A percentile compares a stretch with the other conserved stretches of the same genome.
These are phyloP conservation scores for Iphiclides podalirius DNA, from an alignment of 2,888 invertebrate species.

Conservation along the genomic window DNA sequence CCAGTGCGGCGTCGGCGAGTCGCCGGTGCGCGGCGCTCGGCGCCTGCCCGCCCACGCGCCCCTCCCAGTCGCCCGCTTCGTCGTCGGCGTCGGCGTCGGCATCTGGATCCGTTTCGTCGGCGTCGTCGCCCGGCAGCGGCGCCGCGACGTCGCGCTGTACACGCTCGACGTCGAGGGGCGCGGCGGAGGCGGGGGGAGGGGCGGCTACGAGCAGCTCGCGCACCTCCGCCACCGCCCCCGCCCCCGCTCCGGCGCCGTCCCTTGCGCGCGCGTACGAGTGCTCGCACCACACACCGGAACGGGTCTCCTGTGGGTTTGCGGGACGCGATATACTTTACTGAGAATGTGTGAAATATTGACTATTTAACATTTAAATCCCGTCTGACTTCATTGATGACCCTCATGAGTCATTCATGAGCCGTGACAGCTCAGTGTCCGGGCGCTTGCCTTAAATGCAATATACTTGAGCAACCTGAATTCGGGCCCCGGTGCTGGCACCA, in stretches of 20 bases:
- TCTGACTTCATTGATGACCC: too few relatives aligned
- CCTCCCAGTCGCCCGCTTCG: slow-evolving; percentile 31
- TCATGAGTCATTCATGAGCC: too few relatives aligned
- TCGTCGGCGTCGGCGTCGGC: slow-evolving; percentile 19
- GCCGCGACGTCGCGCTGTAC: slow-evolving; percentile 24
- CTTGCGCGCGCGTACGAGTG: slow-evolving; percentile 62
- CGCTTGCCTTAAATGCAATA: too few relatives aligned
- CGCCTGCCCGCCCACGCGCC: slow-evolving; percentile 41
- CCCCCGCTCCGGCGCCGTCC: slow-evolving; percentile 25
- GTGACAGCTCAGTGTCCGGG: too few relatives aligned
- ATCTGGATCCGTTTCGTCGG: background rate
- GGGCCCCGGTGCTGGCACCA: too few relatives aligned
- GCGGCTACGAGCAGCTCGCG: slow-evolving; percentile 37
- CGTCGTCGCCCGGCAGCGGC: slow-evolving; percentile 27
- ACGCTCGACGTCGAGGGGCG: slow-evolving; percentile 30
- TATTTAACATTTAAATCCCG: too few relatives aligned
- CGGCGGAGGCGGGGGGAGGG: slow-evolving; percentile 34
- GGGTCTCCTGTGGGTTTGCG: slow-evolving; percentile 29
- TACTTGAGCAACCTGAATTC: too few relatives aligned
- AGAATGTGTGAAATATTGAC: background rate
- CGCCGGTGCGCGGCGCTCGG: slow-evolving; percentile 43
- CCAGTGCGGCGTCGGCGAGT: slow-evolving; percentile 40
- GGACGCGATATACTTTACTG: background rate
- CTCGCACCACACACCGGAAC: slow-evolving; percentile 58
- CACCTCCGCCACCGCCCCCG: slow-evolving; percentile 32